Evolutionary conservation across 2,113 vertebrate genomes (phyloP).

Genomic region (Colossoma macropomum): DNA sequence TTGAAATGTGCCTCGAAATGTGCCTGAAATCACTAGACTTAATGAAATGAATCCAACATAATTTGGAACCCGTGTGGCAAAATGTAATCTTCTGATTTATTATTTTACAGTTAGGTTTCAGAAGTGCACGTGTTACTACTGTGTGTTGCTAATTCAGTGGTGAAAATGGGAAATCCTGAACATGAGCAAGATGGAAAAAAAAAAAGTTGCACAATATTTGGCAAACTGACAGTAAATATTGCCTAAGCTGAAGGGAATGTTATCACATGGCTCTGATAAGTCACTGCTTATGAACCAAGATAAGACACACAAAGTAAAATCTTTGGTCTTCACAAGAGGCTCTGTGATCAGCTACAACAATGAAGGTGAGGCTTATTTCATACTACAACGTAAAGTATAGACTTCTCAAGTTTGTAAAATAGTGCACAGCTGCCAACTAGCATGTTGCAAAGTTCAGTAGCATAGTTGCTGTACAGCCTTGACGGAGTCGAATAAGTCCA

Average conservation of each 20-base stretch:
- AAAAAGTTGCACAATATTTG: constrained; percentile 23
- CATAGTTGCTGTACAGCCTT: neutral
- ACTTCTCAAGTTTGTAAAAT: neutral
- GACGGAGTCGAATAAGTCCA: too few species aligned
- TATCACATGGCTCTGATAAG: neutral
- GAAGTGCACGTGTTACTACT: neutral
- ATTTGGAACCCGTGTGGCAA: too few species aligned
- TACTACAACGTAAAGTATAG: neutral
- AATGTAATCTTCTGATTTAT: neutral
- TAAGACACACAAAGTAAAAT: neutral
- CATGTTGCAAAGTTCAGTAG: neutral
- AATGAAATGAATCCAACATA: too few species aligned
- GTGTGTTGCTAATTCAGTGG: neutral
- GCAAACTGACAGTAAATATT: neutral
- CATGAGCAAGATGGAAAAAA: neutral
- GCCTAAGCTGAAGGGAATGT: neutral
- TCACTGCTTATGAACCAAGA: neutral
- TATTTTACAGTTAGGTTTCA: neutral
- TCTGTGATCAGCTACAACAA: neutral
- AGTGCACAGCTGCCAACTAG: neutral
- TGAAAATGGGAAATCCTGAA: neutral
- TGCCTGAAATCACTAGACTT: too few species aligned
- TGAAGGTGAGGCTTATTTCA: constrained; percentile 6
- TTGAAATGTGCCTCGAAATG: too few species aligned
- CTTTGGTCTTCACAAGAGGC: neutral